Evolutionary conservation across 2,113 vertebrate genomes (phyloP).

Genomic region (Takifugu bimaculatus): DNA sequence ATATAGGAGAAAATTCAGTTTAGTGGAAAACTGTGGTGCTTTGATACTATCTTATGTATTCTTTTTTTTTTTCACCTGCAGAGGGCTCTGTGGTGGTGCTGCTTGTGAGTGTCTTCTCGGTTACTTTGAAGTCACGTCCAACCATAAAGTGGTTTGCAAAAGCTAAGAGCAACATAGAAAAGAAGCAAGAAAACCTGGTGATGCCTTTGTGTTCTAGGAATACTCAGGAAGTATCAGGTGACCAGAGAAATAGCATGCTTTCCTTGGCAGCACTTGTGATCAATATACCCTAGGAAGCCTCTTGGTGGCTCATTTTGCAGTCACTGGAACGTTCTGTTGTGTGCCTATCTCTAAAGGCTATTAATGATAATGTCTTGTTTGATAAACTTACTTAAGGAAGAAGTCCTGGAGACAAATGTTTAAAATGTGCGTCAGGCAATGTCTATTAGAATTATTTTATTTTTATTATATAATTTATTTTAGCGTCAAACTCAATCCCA

Average conservation of each 20-base stretch:
- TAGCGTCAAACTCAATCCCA: slow-evolving; percentile 1
- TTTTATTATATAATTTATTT: background rate
- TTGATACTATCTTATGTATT: background rate
- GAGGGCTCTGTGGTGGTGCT: slow-evolving; percentile 23
- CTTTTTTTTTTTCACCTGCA: slow-evolving; percentile 52
- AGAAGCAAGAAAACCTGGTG: slow-evolving; percentile 11
- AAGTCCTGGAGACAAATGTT: background rate
- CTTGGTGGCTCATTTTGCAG: background rate
- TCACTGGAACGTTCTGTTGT: background rate
- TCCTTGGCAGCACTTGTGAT: slow-evolving; percentile 20
- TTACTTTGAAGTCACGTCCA: slow-evolving; percentile 44
- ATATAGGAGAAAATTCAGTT: background rate
- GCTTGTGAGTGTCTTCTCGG: slow-evolving; percentile 23
- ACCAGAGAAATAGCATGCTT: slow-evolving; percentile 20
- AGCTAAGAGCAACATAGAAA: slow-evolving; percentile 27
- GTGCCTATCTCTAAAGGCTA: background rate
- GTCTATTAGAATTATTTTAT: background rate
- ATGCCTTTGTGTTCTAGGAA: background rate
- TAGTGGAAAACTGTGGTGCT: background rate
- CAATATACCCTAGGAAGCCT: slow-evolving; percentile 19
- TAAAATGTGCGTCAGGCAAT: background rate
- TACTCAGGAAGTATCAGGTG: slow-evolving; percentile 29
- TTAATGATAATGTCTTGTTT: background rate
- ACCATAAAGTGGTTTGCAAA: background rate
- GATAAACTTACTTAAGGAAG: background rate